Base-by-base conservation (phyloP, 2,888 invertebrate species). In the Pterostichus madidus region DNA sequence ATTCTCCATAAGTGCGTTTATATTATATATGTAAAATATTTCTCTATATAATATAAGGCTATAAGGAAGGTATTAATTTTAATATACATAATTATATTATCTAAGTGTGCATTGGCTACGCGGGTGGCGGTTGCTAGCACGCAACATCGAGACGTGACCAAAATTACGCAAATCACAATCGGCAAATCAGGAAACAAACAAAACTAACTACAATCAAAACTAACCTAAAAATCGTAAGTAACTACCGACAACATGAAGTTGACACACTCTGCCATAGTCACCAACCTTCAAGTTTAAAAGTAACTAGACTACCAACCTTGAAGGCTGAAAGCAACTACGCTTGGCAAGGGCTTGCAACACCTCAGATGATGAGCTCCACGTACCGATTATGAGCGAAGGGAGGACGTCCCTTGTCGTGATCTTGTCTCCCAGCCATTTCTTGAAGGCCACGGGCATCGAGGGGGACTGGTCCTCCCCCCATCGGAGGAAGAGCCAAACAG, bases 321-420 rank as follows among this genome's bases (percentile, higher is more conserved):
- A 17, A 71, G 44, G 68, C 39, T 71, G 68, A 17, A 5, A 56
- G 17, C 17, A 56, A 17, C 56, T 56, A 56, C 5, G 6, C 68
- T 71, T 75, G 75, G 52, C 52, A 75, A 75, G 52, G 15, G 32
- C 35, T 56, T 24, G 68, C 75, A 77, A 17, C 75, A 77, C 53
- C 84, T 86, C 87, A 89, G 84, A 89, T 89, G 80, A 89, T 88
- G 83, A 89, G 86, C 85, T 89, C 89, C 64, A 89, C 89, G 85
- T 89, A 89, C 85, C 88, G 89, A 86, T 88, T 89, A 31, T 86
- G 88, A 44, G 86, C 87, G 83, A 88, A 87, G 84, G 87, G 88
- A 75, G 87, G 87, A 85, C 88, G 86, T 56, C 85, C 84, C 82
- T 88, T 88, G 39, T 89, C 88, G 64, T 87, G 87, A 32, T 89